Conservation (phyloP, 2,888 invertebrate species). For the Adelognathus sp. region DNA sequence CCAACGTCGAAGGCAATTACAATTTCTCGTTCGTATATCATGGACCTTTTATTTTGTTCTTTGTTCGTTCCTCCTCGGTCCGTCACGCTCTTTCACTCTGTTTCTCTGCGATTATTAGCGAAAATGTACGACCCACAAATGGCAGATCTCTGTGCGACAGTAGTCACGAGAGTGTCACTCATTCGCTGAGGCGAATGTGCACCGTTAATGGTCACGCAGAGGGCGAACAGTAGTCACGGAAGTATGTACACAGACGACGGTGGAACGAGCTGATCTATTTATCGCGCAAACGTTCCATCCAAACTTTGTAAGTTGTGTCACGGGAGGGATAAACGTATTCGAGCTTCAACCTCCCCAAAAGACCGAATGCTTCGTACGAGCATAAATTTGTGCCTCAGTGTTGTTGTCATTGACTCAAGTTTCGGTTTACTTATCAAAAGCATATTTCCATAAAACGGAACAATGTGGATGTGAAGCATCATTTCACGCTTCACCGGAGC, state of each 20-base stretch:
- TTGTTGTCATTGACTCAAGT: too few species aligned
- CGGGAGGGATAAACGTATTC: slow-evolving; percentile 49
- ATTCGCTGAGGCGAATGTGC: slow-evolving; percentile 17
- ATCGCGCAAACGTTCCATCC: too few species aligned
- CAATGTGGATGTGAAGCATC: too few species aligned
- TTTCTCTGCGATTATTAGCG: slow-evolving; percentile 41
- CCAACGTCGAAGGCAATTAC: slow-evolving; percentile 34
- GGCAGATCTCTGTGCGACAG: slow-evolving; percentile 34
- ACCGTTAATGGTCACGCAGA: slow-evolving; percentile 45
- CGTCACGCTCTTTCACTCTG: slow-evolving; percentile 1
- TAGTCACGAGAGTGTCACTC: slow-evolving; percentile 57
- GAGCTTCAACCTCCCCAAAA: too few species aligned
- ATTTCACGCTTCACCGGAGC: too few species aligned
- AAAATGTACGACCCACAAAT: slow-evolving; percentile 29
- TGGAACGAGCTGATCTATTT: neutral
- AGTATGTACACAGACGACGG: neutral
- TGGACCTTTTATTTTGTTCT: neutral
- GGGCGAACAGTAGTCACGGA: slow-evolving; percentile 28
- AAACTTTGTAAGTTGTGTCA: too few species aligned
- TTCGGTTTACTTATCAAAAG: too few species aligned
- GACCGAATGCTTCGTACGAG: too few species aligned
- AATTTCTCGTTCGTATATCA: slow-evolving; percentile 3
- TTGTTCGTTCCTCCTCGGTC: neutral
- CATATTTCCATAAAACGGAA: too few species aligned
- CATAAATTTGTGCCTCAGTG: too few species aligned